Evolutionary conservation across 35 echinoderm and acorn worm genomes (phyloP).

Genomic region (Heliocidaris tuberculata): DNA sequence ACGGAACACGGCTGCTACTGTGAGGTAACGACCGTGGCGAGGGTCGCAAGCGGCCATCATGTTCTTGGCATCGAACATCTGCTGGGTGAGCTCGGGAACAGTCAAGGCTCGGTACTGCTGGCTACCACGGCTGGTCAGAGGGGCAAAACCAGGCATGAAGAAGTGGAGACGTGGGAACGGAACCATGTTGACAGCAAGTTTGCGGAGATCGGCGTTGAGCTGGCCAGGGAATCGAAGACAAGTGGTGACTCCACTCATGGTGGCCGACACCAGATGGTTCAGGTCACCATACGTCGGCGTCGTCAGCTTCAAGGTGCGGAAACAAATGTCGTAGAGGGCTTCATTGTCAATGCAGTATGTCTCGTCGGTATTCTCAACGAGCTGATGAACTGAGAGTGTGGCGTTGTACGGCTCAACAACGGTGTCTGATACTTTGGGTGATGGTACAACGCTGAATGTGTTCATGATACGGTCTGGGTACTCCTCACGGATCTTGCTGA

Average conservation of each 20-base stretch:
- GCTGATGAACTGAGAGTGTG: conserved; percentile 86
- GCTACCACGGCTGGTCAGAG: conserved; percentile 63
- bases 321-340: conserved; percentile 88
- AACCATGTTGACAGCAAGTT: conserved; percentile 65
- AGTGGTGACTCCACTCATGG: conserved; percentile 87
- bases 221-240: conserved; percentile 71
- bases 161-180: conserved; percentile 75
- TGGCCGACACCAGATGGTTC: conserved; percentile 88
- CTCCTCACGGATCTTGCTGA: conserved; percentile 91
- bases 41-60: conserved; percentile 99
- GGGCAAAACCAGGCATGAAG: conserved; percentile 74
- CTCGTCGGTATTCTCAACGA: conserved; percentile 87
- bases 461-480: conserved; percentile 92
- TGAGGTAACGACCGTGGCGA: conserved; percentile 87
- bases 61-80: conserved; percentile 98
- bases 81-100: conserved; percentile 89
- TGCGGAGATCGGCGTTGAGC: conserved; percentile 60
- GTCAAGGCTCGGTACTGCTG: conserved; percentile 75
- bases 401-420: conserved; percentile 94
- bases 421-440: conserved; percentile 82
- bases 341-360: conserved; percentile 95
- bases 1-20: conserved; percentile 83
- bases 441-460: conserved; percentile 83
- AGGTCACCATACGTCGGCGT: conserved; percentile 89
- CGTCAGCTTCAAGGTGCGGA: conserved; percentile 85